Conservation (phyloP, 2,797 vertebrate species). For the Sebastes aleutianus region DNA sequence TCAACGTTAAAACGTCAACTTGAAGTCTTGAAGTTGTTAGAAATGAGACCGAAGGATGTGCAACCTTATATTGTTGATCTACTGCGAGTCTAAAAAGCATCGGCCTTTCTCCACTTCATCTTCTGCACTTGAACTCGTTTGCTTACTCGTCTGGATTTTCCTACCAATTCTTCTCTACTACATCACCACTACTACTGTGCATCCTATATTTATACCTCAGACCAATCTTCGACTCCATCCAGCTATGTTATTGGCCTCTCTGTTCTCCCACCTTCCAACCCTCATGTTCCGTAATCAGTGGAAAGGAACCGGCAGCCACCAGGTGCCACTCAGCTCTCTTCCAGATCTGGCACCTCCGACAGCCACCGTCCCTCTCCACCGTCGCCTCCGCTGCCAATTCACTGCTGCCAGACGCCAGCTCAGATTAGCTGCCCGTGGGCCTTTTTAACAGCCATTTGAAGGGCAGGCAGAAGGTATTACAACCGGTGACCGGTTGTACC, state of each 20-base stretch:
- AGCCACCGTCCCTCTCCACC: slow-evolving; percentile 11
- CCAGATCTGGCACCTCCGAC: slow-evolving; percentile 6
- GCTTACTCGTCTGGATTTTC: neutral
- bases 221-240: neutral
- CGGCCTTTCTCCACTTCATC: neutral
- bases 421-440: slow-evolving; percentile 44
- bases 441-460: slow-evolving; percentile 54
- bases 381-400: slow-evolving; percentile 33
- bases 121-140: neutral
- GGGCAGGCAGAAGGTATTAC: slow-evolving; percentile 39
- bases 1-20: slow-evolving; percentile 31
- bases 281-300: slow-evolving; percentile 17
- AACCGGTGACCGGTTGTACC: slow-evolving; percentile 19
- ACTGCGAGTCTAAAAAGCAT: neutral
- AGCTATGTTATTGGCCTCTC: neutral
- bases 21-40: neutral
- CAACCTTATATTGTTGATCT: slow-evolving; percentile 14
- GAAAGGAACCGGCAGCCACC: slow-evolving; percentile 20
- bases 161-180: neutral
- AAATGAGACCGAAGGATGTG: slow-evolving; percentile 14
- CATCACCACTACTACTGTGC: neutral
- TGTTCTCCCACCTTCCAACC: neutral
- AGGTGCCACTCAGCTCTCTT: slow-evolving; percentile 22
- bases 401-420: slow-evolving; percentile 19
- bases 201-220: neutral